phyloP scores from a whole-genome alignment of 2,113 vertebrate species.

The Chlorocebus sabaeus region DNA sequence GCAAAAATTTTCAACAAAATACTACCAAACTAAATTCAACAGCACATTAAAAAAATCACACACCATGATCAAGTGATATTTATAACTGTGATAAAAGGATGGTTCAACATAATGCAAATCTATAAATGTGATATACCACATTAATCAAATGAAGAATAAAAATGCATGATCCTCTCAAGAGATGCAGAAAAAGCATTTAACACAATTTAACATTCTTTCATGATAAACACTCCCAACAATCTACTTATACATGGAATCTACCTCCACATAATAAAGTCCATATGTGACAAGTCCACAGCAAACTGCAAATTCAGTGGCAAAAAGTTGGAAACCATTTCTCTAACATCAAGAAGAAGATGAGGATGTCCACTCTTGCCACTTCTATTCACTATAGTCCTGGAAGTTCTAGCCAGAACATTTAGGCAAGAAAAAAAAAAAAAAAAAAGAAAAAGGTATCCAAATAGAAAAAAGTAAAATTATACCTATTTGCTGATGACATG shows the following conservation, averaged over 20 bases:
- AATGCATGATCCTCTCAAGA: background rate
- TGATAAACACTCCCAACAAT: background rate
- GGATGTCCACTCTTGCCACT: background rate
- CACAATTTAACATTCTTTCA: background rate
- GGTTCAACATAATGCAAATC: background rate
- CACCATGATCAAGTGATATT: background rate
- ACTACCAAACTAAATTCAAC: background rate
- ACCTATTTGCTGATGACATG: background rate
- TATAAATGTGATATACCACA: background rate
- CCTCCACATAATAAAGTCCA: background rate
- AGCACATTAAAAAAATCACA: background rate
- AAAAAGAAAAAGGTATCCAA: background rate
- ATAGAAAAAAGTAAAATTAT: background rate
- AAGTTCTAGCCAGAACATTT: background rate
- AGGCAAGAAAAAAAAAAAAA: background rate
- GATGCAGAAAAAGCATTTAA: background rate
- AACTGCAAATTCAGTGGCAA: background rate
- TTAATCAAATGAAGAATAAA: background rate
- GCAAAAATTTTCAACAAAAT: background rate
- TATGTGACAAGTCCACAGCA: background rate
- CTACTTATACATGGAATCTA: background rate
- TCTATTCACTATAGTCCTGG: background rate
- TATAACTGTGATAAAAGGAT: background rate
- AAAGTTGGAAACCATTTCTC: background rate
- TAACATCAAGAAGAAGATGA: background rate